Conservation (phyloP, 2,888 invertebrate genomes). For the Rutpela maculata region DNA sequence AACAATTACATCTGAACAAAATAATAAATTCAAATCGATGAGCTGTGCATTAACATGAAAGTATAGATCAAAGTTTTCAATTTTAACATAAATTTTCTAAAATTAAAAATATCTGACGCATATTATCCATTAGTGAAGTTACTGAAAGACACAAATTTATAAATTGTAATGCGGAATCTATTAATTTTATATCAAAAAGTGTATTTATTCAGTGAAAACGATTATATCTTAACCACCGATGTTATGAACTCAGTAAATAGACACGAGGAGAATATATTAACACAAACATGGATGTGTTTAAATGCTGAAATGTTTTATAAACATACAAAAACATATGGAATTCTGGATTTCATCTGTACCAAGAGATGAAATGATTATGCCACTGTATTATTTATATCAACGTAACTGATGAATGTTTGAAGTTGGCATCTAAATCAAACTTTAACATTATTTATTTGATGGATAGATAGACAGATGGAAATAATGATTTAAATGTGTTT, state of each 20-base stretch:
- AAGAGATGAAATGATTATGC: constrained; percentile 56
- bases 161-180: constrained; percentile 51
- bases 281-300: constrained; percentile 70
- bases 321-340: constrained; percentile 72
- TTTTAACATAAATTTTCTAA: constrained; percentile 42
- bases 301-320: constrained; percentile 72
- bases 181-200: constrained; percentile 58
- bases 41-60: constrained; percentile 44
- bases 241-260: constrained; percentile 71
- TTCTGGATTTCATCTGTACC: constrained; percentile 70
- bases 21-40: constrained; percentile 25
- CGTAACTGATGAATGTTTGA: constrained; percentile 44
- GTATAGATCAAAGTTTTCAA: constrained; percentile 53
- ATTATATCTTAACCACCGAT: constrained; percentile 70
- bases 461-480: constrained; percentile 14
- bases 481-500: constrained; percentile 26
- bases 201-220: constrained; percentile 70
- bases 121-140: constrained; percentile 48
- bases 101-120: constrained; percentile 49
- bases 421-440: constrained; percentile 30
- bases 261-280: constrained; percentile 69
- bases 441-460: constrained; percentile 30
- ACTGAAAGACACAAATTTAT: constrained; percentile 51
- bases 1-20: constrained; percentile 24
- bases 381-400: constrained; percentile 51